Evolutionary conservation across 2,797 vertebrate species (phyloP), one percentile per base, ranked within the genome.

Genomic region (Etheostoma perlongum): DNA sequence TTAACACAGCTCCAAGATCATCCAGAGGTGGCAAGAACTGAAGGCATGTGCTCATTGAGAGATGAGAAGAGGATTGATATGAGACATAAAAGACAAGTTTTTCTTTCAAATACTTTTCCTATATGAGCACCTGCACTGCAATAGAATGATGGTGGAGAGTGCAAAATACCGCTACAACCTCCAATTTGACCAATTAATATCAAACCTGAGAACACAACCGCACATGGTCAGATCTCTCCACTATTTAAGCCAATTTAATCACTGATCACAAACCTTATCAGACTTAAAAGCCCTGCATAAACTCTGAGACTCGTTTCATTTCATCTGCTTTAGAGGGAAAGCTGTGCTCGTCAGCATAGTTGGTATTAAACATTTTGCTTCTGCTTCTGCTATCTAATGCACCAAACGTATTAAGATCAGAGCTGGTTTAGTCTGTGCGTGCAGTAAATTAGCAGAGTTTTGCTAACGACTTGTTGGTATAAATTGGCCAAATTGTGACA

Each of bases 151-250:
- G 15, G 9, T 25, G 75, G 49, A 68, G 44, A 42, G 36, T 57
- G 51, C 27, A 76, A 85, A 73, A 72, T 65, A 63, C 13, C 16
- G 23, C 71, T 58, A 70, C 66, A 58, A 82, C 44, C 62, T 72
- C 80, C 83, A 92, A 90, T 94, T 92, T 91, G 2, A 82, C 69
- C 91, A 94, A 92, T 91, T 93, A 89, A 81, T 70, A 81, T 92
- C 87, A 94, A 88, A 82, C 70, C 27, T 47, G 36, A 69, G 74
- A 73, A 79, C 65, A 65, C 74, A 71, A 61, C 16, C 42, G 4
- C 48, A 59, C 64, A 46, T 51, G 42, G 76, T 68, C 64, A 74
- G 74, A 79, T 71, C 83, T 82, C 83, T 67, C 55, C 65, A 77
- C 71, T 82, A 85, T 91, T 90, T 88, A 76, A 82, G 79, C 61